Evolutionary conservation across 2,113 vertebrate species (phyloP), one percentile per base, ranked within the genome.

Genomic region (Chloropsis hardwickii): DNA sequence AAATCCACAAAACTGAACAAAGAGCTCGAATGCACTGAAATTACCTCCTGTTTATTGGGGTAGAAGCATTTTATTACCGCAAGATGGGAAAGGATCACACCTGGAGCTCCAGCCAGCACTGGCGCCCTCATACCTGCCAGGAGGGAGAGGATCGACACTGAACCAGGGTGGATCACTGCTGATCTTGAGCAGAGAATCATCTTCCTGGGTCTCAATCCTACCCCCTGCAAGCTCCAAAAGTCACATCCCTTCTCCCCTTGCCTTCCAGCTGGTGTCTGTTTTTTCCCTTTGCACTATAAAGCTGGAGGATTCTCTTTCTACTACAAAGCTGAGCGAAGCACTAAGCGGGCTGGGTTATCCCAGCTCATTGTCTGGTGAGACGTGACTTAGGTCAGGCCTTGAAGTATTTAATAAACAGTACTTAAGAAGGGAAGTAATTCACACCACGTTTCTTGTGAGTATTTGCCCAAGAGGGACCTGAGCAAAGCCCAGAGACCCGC

Each of bases 351-450:
- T 10, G 81, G 67, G 93, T 81, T 86, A 70, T 73, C 78, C 74
- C 81, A 69, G 7, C 73, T 73, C 72, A 2, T 74, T 66, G 72
- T 74, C 86, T 92, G 67, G 20, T 11, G 56, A 84, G 81, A 67
- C 12, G 8, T 27, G 64, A 54, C 92, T 81, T 11, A 39, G 83
- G 80, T 88, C 95, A 96, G 58, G 42, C 77, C 83, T 70, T 65
- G 39, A 81, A 86, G 56, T 33, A 11, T 54, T 88, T 78, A 54
- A 86, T 61, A 76, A 88, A 44, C 58, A 56, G 74, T 7, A 19
- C 57, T 88, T 92, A 78, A 64, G 67, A 18, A 84, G 39, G 33
- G 29, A 66, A 83, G 58, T 42, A 12, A 53, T 33, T 86, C 85
- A 64, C 29, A 13, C 28, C 2, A 6, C 13, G 8, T 56, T 72